These are phyloP conservation scores for Leptopilina boulardi DNA, from an alignment of 1,140 invertebrate species.

Conservation along the genomic window DNA sequence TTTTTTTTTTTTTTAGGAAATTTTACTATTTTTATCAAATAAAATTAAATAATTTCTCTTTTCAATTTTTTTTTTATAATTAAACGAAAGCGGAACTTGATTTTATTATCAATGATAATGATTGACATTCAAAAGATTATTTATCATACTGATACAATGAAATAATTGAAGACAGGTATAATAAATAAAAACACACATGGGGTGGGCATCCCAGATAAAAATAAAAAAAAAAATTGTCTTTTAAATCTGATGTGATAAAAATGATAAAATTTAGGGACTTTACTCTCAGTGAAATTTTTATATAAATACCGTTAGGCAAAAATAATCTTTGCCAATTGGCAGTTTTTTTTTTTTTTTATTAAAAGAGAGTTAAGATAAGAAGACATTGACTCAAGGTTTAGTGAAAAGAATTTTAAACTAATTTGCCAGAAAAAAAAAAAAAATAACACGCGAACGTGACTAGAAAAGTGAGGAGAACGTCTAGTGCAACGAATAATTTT, in stretches of 20 bases:
- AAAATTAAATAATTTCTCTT: background rate
- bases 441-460: background rate
- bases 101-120: too few species aligned
- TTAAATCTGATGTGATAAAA: background rate
- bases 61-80: too few species aligned
- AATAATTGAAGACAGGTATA: background rate
- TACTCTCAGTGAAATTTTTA: background rate
- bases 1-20: too few species aligned
- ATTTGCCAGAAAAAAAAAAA: background rate
- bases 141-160: background rate
- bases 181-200: background rate
- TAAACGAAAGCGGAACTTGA: too few species aligned
- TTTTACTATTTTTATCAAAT: too few species aligned
- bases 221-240: background rate
- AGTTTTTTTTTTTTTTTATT: background rate
- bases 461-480: background rate
- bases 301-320: background rate
- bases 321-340: background rate
- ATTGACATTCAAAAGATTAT: too few species aligned
- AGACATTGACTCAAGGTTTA: constrained; percentile 17
- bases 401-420: constrained; percentile 3
- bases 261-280: constrained; percentile 11
- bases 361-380: background rate
- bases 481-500: constrained; percentile 13
- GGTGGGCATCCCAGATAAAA: background rate